Evolutionary conservation across 2,797 vertebrate species (phyloP), one percentile per base, ranked within the genome.

Genomic region (Hemibagrus guttatus): DNA sequence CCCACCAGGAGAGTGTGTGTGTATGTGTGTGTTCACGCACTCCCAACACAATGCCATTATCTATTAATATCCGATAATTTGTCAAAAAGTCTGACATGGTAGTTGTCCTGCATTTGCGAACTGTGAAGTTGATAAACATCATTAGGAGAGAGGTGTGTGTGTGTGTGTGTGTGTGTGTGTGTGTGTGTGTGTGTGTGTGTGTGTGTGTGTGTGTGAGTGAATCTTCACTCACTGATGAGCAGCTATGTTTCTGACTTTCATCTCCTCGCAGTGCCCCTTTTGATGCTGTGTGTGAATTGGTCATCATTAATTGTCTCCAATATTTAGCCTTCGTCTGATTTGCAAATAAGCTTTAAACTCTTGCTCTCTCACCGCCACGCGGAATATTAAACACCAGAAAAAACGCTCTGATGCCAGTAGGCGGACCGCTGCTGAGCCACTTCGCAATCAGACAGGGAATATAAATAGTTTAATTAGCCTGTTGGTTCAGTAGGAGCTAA

Each of bases 221-320:
- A 88, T 23, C 63, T 68, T 81, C 79, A 80, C n/a, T 49, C 79
- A 78, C 84, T 58, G 74, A 86, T 82, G 68, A 79, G 69, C 84
- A 83, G 42, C 4, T 72, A 81, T 85, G 61, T 88, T 79, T 75
- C 82, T 19, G 9, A 86, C 84, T 80, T 90, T 91, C 81, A 81
- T 90, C 68, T 85, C 39, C 78, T 87, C 54, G 28, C n/a, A 56
- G 63, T 39, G 74, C 84, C 63, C 63, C 84, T 89, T 86, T 89
- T 90, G 74, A 88, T 88, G 83, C 74, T 19, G 86, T 85, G 76
- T 89, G 86, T 87, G 49, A 90, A 89, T 90, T 90, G 88, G 88
- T 85, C 86, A 71, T 86, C n/a, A 9, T 90, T 91, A 13, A 90
- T 90, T 90, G 87, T 87, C 88, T 91, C 84, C 89, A 85, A 92